These are phyloP conservation scores for Xenus cinereus DNA, from an alignment of 2,113 vertebrate genomes.

Conservation along the genomic window DNA sequence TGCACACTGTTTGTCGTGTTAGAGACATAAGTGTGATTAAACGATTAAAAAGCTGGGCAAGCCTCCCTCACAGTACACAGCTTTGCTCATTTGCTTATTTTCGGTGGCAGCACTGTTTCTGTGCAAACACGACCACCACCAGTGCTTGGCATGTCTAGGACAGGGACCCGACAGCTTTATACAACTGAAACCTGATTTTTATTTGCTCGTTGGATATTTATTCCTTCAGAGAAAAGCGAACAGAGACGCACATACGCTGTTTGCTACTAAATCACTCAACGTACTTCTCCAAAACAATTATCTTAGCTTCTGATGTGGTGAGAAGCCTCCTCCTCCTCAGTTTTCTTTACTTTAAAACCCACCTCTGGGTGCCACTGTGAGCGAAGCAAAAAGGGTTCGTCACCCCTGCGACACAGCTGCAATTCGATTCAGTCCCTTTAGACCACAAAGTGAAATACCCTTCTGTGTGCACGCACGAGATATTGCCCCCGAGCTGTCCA, in stretches of 20 bases:
- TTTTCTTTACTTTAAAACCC: background rate
- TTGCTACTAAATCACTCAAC: background rate
- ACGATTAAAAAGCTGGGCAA: background rate
- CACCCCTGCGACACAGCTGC: background rate
- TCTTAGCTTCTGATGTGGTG: background rate
- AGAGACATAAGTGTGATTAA: background rate
- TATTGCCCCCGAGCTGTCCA: background rate
- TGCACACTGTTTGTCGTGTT: background rate
- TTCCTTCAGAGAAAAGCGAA: background rate
- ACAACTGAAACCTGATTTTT: background rate
- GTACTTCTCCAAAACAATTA: background rate
- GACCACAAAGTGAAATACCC: background rate
- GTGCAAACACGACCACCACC: background rate
- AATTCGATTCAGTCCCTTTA: background rate
- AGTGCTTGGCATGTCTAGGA: background rate
- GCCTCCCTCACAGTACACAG: rapidly evolving
- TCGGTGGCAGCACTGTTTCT: background rate
- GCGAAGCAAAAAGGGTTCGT: background rate
- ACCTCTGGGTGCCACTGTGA: background rate
- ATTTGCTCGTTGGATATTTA: background rate
- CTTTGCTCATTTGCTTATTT: background rate
- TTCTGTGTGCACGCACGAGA: rapidly evolving
- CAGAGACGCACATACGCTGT: background rate
- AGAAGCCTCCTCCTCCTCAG: background rate
- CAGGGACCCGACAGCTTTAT: background rate